These are phyloP conservation scores for Atta cephalotes DNA, from an alignment of 1,140 invertebrate genomes.

Conservation along the genomic window DNA sequence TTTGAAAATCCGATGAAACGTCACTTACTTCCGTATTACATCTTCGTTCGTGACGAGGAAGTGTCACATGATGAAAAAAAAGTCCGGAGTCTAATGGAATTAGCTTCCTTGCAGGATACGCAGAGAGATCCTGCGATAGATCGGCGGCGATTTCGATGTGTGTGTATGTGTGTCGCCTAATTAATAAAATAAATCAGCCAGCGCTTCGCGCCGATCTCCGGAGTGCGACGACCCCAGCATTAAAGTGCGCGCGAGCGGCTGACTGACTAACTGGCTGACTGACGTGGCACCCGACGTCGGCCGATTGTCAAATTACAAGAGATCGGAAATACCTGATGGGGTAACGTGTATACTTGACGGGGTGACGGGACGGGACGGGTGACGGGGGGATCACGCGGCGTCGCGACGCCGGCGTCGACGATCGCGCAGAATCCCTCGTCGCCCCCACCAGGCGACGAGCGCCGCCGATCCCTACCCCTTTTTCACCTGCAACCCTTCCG, in stretches of 20 bases:
- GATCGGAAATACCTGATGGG: slow-evolving; percentile 59
- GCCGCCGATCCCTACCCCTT: slow-evolving; percentile 73
- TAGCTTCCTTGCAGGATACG: slow-evolving; percentile 51
- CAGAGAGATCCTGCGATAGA: slow-evolving; percentile 33
- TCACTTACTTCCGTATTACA: slow-evolving; percentile 37
- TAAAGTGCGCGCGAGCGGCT: slow-evolving; percentile 45
- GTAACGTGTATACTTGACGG: not conserved
- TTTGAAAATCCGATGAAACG: slow-evolving; percentile 38
- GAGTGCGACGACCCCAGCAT: slow-evolving; percentile 61
- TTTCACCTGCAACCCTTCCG: slow-evolving; percentile 75
- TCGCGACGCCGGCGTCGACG: slow-evolving; percentile 39
- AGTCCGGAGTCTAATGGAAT: slow-evolving; percentile 64
- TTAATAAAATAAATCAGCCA: slow-evolving; percentile 76
- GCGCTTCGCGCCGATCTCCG: slow-evolving; percentile 44
- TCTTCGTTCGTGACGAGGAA: not conserved
- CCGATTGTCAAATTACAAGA: slow-evolving; percentile 77
- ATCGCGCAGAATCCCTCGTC: slow-evolving; percentile 76
- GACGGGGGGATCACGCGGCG: not conserved
- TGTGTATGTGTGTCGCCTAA: slow-evolving; percentile 60
- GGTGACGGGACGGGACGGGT: not conserved
- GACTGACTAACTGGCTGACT: slow-evolving; percentile 75
- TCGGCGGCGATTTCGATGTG: slow-evolving; percentile 17
- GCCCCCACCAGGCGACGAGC: slow-evolving; percentile 63
- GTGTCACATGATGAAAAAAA: slow-evolving; percentile 5
- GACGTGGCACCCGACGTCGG: slow-evolving; percentile 76